These are phyloP conservation scores for Oedothorax gibbosus DNA, from an alignment of 1,140 invertebrate genomes.

Conservation along the genomic window DNA sequence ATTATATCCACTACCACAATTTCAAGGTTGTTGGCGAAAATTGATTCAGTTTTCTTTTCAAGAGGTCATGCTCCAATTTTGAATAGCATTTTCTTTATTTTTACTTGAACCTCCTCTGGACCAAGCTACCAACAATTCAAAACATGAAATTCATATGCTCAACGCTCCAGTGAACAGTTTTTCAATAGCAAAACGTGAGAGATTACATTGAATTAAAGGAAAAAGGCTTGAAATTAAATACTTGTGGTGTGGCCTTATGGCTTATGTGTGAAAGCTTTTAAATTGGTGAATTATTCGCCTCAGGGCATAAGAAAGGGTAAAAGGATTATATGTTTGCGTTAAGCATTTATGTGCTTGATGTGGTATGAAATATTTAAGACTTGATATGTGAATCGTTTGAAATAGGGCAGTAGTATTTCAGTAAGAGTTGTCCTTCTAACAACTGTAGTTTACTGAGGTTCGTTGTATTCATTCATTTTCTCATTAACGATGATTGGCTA, in stretches of 20 bases:
- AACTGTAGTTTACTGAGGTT: no score
- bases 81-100: neutral
- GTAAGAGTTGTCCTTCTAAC: no score
- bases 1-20: neutral
- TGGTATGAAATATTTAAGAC: neutral
- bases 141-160: neutral
- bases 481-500: no score
- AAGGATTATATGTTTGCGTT: neutral
- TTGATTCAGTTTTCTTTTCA: neutral
- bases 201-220: constrained; percentile 16
- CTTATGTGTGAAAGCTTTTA: constrained; percentile 7
- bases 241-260: neutral
- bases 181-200: constrained; percentile 18
- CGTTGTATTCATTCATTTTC: no score
- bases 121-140: neutral
- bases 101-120: neutral
- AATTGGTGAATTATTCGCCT: constrained; percentile 15
- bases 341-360: neutral
- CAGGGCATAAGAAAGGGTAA: neutral
- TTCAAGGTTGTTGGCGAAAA: constrained; percentile 9
- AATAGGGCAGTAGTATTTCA: no score
- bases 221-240: neutral
- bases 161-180: neutral
- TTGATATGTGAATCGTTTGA: no score
- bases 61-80: constrained; percentile 29